Conservation (phyloP, 1,140 invertebrate genomes). For the Drosophila guanche region DNA sequence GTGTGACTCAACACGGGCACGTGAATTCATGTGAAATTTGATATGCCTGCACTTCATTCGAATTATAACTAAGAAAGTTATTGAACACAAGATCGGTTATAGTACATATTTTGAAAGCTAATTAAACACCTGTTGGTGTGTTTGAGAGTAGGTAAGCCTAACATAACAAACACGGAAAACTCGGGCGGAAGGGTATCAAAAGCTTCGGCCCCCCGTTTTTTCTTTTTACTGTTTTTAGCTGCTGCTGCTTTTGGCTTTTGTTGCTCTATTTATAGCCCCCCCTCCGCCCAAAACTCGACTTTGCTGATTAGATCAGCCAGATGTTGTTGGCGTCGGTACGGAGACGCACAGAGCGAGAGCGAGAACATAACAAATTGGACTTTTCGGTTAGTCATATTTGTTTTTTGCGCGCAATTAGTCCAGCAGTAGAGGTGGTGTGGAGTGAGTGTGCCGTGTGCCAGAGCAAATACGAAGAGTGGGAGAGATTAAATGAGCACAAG, state of each 20-base stretch:
- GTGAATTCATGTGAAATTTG: too few species aligned
- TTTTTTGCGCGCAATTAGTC: constrained; percentile 69
- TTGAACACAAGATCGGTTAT: too few species aligned
- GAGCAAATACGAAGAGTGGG: not conserved
- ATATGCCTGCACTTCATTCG: too few species aligned
- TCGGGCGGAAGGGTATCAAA: not conserved
- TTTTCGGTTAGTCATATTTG: constrained; percentile 71
- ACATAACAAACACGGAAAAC: too few species aligned
- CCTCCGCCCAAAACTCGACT: constrained; percentile 45
- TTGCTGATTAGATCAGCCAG: constrained; percentile 46
- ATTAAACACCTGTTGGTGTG: too few species aligned
- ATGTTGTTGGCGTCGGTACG: not conserved
- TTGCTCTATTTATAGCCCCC: constrained; percentile 65
- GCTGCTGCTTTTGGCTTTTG: constrained; percentile 50
- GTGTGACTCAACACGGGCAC: too few species aligned
- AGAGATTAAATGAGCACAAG: constrained; percentile 1
- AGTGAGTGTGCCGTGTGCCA: too few species aligned
- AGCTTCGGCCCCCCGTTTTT: not conserved
- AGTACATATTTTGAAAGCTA: too few species aligned
- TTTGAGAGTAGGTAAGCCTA: too few species aligned
- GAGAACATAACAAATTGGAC: constrained; percentile 37
- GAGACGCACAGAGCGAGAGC: constrained; percentile 4
- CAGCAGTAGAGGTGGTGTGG: constrained; percentile 17
- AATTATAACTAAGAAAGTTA: too few species aligned
- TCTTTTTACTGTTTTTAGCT: too few species aligned